Percentiles rank a stretch among this genome's conserved stretches.
phyloP scores from a whole-genome alignment of 2,888 invertebrate species.

The Ochropacha duplaris region DNA sequence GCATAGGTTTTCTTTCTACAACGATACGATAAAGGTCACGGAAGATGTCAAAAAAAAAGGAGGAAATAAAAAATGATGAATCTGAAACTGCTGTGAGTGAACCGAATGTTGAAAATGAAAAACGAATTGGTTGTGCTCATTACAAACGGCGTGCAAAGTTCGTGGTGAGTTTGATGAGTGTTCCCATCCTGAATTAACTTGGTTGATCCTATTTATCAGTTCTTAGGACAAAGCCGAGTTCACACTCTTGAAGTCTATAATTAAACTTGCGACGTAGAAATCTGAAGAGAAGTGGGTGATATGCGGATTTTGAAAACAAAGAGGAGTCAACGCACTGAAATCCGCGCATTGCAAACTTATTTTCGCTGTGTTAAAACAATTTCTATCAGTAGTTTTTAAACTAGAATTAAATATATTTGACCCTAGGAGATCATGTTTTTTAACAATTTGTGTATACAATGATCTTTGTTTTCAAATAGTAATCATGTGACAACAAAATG shows the following conservation, averaged over 20 bases:
- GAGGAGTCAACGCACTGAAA: constrained; percentile 55
- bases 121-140: constrained; percentile 89
- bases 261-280: constrained; percentile 57
- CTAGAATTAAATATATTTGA: not conserved
- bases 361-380: constrained; percentile 1
- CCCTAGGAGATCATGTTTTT: not conserved
- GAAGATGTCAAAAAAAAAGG: constrained; percentile 62
- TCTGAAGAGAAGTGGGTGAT: constrained; percentile 37
- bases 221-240: constrained; percentile 19
- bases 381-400: not conserved
- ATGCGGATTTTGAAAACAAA: constrained; percentile 57
- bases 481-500: not conserved
- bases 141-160: constrained; percentile 93
- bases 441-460: not conserved
- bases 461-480: not conserved
- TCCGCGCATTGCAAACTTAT: constrained; percentile 13
- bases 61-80: constrained; percentile 47
- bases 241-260: constrained; percentile 54
- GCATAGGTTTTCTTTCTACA: constrained; percentile 22
- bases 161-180: constrained; percentile 85
- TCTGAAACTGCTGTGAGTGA: constrained; percentile 36
- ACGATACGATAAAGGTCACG: constrained; percentile 13
- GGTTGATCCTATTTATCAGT: constrained; percentile 7
- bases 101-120: constrained; percentile 67
- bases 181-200: constrained; percentile 7